Evolutionary conservation across 2,888 invertebrate genomes (phyloP).

Genomic region (Epinotia ramella): DNA sequence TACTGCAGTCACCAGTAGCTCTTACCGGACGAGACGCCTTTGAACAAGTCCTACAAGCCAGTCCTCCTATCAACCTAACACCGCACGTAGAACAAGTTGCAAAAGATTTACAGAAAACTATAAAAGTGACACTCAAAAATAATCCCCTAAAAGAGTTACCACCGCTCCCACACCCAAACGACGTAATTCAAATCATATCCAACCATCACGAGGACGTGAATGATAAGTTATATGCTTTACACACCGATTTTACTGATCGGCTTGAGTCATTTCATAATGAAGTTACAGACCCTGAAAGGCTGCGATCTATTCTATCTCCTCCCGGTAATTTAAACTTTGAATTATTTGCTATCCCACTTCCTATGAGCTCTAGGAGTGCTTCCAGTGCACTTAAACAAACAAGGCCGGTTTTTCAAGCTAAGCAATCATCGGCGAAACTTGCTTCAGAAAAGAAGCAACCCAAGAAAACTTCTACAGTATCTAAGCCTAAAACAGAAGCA

Average conservation of each 20-base stretch:
- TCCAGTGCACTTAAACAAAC: background rate
- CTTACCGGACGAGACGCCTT: conserved; percentile 47
- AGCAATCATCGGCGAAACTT: conserved; percentile 5
- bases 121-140: conserved; percentile 29
- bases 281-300: conserved; percentile 50
- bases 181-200: conserved; percentile 61
- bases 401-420: conserved; percentile 10
- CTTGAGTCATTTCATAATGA: conserved; percentile 63
- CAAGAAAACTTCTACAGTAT: conserved; percentile 2
- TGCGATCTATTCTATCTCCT: conserved; percentile 28
- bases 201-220: conserved; percentile 63
- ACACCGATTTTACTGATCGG: conserved; percentile 69
- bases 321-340: conserved; percentile 25
- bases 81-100: conserved; percentile 61
- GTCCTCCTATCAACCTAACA: conserved; percentile 52
- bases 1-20: conserved; percentile 49
- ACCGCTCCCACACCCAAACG: conserved; percentile 55
- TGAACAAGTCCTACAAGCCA: conserved; percentile 49
- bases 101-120: conserved; percentile 59
- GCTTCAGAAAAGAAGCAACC: conserved; percentile 12
- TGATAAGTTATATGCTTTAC: conserved; percentile 69
- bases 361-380: conserved; percentile 10
- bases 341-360: conserved; percentile 38
- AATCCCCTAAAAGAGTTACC: conserved; percentile 23
- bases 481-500: conserved; percentile 29